Evolutionary conservation across 2,888 invertebrate genomes (phyloP).

Genomic region (Eupithecia vulgata): DNA sequence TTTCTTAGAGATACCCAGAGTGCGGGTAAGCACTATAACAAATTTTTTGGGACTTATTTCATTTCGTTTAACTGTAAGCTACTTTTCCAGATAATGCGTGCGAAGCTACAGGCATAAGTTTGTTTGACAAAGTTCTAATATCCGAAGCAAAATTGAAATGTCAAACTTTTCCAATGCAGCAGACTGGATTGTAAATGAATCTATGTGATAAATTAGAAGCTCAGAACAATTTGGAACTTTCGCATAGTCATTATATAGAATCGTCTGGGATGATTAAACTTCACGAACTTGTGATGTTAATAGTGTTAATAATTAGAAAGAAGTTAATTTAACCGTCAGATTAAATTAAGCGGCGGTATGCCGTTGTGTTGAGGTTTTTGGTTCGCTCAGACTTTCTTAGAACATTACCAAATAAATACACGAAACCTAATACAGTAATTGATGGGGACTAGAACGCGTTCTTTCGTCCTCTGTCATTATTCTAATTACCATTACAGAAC

Average conservation of each 20-base stretch:
- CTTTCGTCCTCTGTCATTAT: background rate
- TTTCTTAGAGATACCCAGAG: too few relatives aligned
- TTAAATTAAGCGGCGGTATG: background rate
- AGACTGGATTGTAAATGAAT: constrained; percentile 42
- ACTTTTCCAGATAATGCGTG: background rate
- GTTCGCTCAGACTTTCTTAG: background rate
- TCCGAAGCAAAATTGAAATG: constrained; percentile 17
- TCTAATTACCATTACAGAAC: background rate
- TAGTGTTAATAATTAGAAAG: constrained; percentile 18
- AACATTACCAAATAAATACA: background rate
- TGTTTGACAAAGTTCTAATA: background rate
- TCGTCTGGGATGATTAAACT: constrained; percentile 38
- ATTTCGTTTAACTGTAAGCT: too few relatives aligned
- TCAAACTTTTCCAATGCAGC: constrained; percentile 24
- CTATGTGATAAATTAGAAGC: constrained; percentile 37
- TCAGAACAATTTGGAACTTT: constrained; percentile 43
- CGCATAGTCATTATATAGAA: constrained; percentile 31
- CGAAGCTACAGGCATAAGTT: background rate
- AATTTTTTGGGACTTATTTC: too few relatives aligned
- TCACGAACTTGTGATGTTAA: constrained; percentile 25
- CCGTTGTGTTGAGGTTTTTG: background rate
- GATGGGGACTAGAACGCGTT: background rate
- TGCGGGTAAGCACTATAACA: too few relatives aligned
- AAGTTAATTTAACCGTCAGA: constrained; percentile 11
- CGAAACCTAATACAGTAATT: constrained; percentile 2